Conservation (phyloP, 2,113 vertebrate species). For the Ceuthmochares aereus region DNA sequence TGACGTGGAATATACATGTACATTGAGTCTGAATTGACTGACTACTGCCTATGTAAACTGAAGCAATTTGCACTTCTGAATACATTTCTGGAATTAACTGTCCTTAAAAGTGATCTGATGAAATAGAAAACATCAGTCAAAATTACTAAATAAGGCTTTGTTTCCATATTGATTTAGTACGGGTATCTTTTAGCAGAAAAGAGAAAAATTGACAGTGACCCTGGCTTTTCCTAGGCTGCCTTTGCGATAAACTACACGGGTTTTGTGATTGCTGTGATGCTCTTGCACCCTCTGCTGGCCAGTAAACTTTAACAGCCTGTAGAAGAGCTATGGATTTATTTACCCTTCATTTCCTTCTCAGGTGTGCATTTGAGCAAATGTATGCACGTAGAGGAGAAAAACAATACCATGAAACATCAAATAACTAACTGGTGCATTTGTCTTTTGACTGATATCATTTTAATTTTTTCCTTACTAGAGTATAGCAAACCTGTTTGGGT, state of each 20-base stretch:
- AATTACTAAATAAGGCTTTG: background rate
- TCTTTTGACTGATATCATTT: background rate
- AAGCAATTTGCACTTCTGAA: background rate
- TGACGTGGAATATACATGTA: background rate
- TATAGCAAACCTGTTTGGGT: background rate
- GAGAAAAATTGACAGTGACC: background rate
- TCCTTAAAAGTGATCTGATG: background rate
- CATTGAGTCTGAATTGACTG: background rate
- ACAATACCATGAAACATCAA: background rate
- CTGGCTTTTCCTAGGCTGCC: background rate
- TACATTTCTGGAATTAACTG: background rate
- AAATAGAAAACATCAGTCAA: background rate
- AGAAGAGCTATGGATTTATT: background rate
- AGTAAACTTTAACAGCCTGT: background rate
- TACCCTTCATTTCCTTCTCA: background rate
- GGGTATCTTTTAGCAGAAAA: background rate
- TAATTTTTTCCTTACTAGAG: background rate
- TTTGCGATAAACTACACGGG: background rate
- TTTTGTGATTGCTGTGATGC: background rate
- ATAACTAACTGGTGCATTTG: background rate
- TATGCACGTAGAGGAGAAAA: background rate
- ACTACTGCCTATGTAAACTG: background rate
- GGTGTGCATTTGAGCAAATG: background rate
- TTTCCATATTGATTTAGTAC: background rate
- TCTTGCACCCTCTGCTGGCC: conserved; percentile 47